These are phyloP conservation scores for Zaprionus lineosus DNA, from an alignment of 2,888 invertebrate genomes.

Conservation along the genomic window DNA sequence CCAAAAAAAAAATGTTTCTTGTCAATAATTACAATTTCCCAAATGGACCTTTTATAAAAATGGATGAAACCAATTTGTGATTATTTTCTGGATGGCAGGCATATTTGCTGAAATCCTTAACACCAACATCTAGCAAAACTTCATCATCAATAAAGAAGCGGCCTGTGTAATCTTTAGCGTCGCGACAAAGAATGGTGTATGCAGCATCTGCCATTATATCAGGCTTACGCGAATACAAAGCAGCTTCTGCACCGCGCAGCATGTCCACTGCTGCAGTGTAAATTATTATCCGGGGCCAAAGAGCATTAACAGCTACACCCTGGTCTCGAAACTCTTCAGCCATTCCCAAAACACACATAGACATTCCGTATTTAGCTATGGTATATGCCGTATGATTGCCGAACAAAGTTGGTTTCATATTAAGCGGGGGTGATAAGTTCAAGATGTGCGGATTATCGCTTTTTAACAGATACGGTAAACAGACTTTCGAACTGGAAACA, in stretches of 20 bases:
- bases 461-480: slow-evolving; percentile 93
- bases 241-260: slow-evolving; percentile 85
- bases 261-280: slow-evolving; percentile 96
- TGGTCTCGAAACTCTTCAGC: slow-evolving; percentile 92
- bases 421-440: slow-evolving; percentile 96
- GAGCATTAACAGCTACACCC: slow-evolving; percentile 95
- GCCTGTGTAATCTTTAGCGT: slow-evolving; percentile 91
- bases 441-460: slow-evolving; percentile 96
- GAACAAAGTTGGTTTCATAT: slow-evolving; percentile 86
- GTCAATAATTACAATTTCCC: slow-evolving; percentile 68
- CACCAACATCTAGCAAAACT: slow-evolving; percentile 89
- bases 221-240: slow-evolving; percentile 73
- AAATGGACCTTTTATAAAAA: slow-evolving; percentile 85
- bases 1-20: too few species aligned
- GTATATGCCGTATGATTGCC: slow-evolving; percentile 83
- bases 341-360: slow-evolving; percentile 99
- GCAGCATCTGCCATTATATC: slow-evolving; percentile 83
- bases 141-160: slow-evolving; percentile 97
- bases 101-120: slow-evolving; percentile 92
- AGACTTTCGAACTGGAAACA: slow-evolving; percentile 93
- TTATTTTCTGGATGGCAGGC: slow-evolving; percentile 89
- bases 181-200: slow-evolving; percentile 83
- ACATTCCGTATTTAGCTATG: slow-evolving; percentile 99
- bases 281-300: slow-evolving; percentile 97
- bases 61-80: slow-evolving; percentile 90